Evolutionary conservation across 2,113 vertebrate species (phyloP), one percentile per base, ranked within the genome.

Genomic region (Sphaerodactylus townsendi): DNA sequence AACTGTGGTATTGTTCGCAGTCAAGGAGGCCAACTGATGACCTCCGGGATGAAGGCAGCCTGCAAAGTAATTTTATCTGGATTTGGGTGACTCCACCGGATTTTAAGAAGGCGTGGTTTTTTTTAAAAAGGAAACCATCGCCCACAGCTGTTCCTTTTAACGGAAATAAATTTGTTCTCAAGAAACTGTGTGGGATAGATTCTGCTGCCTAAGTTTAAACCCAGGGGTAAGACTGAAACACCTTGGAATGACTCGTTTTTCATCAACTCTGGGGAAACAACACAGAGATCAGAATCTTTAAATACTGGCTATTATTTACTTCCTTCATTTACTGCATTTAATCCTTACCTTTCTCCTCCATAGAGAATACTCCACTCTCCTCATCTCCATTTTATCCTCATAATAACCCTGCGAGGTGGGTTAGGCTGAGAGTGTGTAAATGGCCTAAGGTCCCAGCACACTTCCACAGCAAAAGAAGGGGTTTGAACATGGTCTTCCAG

Each of bases 1-100:
- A 80, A 37, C 78, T 21, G 19, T 14, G 46, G 33, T 35, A 83
- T 83, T 83, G 81, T 83, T 75, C 65, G 6, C 64, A 75, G 50
- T 59, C 25, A 21, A 44, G 41, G 71, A 75, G 81, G 70, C 71
- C 59, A 64, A 19, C n/a, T 13, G 28, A 83, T 44, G 13, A 56
- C 53, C 81, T 14, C 39, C 30, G 23, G 80, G 53, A 19, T 82
- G 39, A 41, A 74, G 44, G 70, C 21, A n/a, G 53, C 70, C 30
- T 33, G 39, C 37, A 46, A 64, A 82, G 71, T 56, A 73, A 72
- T 64, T 73, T 64, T 64, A 73, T 64, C 70, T 35, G 4, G 39
- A 19, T 56, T 37, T 56, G 2, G 2, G 56, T 33, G 56, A 62
- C 53, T 73, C 59, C 21, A 73, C n/a, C 66, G 33, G 62, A 62